Base-by-base conservation (phyloP, 2,113 vertebrate genomes). In the Microcebus tavaratra region DNA sequence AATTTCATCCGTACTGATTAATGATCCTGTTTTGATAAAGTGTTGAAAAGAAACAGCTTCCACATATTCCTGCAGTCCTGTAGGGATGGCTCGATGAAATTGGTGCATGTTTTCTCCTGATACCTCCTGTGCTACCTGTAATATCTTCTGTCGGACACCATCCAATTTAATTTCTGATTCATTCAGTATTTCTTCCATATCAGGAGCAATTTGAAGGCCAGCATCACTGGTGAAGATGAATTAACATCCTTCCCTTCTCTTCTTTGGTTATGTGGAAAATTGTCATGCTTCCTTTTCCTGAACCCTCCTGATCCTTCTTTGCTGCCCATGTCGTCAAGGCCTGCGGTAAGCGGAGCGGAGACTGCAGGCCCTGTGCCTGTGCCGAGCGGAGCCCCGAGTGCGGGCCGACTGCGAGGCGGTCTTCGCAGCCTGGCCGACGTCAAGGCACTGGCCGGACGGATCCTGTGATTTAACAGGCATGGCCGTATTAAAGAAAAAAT, bases 81-180 rank as follows among this genome's bases (percentile, higher is more conserved):
- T 98, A 55, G 99, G 99, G 96, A 99, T 99, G 59, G 99, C 99
- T 98, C 99, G 99, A 96, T 99, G 99, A 95, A 99, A 99, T 86
- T 99, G 99, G 97, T 99, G 98, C 97, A 99, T 98, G 94, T 99
- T 99, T 94, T 99, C 99, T 97, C 99, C 99, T 95, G 98, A 98
- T 39, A 99, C 98, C 95, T 99, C 99, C 65, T 99, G 99, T 0
- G 99, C 99, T 88, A 99, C 99, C 88, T 99, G 99, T 50, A 99
- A 98, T 72, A 99, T 99, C 97, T 99, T 99, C 97, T 99, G 99
- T 92, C 99, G 98, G 95, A 99, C 99, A 57, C 92, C 98, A 82
- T 99, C 99, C 97, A 99, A 98, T 85, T 99, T 99, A 29, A 95
- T 75, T 23, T 99, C 99, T n/a, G 99, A 99, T 94, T 99, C 99